phyloP scores from a whole-genome alignment of 2,888 invertebrate genomes.

The Sphaeridia pumilis region DNA sequence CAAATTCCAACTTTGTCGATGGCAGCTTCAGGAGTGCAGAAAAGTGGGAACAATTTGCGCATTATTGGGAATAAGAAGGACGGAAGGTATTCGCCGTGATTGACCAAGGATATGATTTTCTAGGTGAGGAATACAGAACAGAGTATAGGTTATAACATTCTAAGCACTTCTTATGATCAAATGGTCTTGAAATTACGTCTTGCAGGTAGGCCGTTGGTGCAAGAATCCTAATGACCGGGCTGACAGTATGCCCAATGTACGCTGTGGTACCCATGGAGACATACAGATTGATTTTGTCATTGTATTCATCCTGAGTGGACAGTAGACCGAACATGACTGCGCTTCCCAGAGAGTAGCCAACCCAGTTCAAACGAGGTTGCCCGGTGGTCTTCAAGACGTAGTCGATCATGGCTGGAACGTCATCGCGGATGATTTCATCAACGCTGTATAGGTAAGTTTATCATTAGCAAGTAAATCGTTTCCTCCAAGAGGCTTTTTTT shows the following conservation, averaged over 20 bases:
- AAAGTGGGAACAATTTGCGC: not conserved
- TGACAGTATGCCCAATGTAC: slow-evolving; percentile 33
- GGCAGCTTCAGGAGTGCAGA: slow-evolving; percentile 12
- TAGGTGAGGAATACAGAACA: not conserved
- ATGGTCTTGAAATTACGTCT: slow-evolving; percentile 4
- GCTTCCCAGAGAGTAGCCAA: slow-evolving; percentile 50
- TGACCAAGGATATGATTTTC: not conserved
- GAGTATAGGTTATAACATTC: not conserved
- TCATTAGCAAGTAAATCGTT: not conserved
- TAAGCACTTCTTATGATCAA: not conserved
- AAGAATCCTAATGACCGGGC: slow-evolving; percentile 1
- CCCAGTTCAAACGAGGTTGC: slow-evolving; percentile 42
- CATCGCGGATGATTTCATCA: slow-evolving; percentile 43
- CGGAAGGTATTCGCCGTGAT: slow-evolving; percentile 14
- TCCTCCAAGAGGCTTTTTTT: not conserved
- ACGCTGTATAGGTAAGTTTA: not conserved
- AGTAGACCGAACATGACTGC: slow-evolving; percentile 41
- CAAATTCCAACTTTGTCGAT: slow-evolving; percentile 9
- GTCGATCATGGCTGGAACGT: slow-evolving; percentile 47
- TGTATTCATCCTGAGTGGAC: slow-evolving; percentile 37
- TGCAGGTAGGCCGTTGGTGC: not conserved
- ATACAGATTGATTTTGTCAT: slow-evolving; percentile 35
- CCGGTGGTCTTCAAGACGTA: slow-evolving; percentile 42
- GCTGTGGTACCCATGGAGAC: slow-evolving; percentile 38
- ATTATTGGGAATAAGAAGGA: slow-evolving; percentile 1